phyloP scores from a whole-genome alignment of 2,797 vertebrate genomes.

The Anomalospiza imberbis region DNA sequence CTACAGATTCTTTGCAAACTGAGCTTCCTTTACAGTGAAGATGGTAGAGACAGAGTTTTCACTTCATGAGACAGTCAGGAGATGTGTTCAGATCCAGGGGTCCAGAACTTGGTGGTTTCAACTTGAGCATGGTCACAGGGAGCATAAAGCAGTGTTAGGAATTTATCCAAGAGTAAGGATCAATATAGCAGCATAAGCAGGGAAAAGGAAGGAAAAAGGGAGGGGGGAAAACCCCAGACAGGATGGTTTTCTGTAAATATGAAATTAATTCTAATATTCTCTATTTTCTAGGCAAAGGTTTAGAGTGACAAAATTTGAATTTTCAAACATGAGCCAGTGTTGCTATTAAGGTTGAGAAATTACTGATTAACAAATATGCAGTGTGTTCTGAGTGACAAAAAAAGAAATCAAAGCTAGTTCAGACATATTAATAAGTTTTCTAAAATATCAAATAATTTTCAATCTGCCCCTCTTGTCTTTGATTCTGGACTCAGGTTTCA shows the following conservation, averaged over 20 bases:
- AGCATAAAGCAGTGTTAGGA: neutral
- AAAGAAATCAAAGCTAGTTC: neutral
- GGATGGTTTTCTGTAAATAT: neutral
- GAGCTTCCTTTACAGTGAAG: neutral
- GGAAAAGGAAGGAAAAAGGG: neutral
- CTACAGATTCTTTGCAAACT: neutral
- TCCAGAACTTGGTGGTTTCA: neutral
- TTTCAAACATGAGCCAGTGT: neutral
- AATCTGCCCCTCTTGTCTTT: neutral
- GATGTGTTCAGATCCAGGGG: neutral
- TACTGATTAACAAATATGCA: neutral
- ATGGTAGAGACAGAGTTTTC: neutral
- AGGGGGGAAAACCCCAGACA: fast-evolving
- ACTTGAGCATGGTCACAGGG: neutral
- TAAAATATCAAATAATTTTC: neutral
- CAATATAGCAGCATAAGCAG: neutral
- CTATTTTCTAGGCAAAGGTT: neutral
- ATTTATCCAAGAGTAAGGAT: neutral
- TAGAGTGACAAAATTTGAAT: neutral
- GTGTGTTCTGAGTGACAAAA: neutral
- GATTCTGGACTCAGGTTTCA: neutral
- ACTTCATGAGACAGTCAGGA: neutral
- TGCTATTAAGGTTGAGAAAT: neutral
- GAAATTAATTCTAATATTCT: neutral
- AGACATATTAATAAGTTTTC: neutral